phyloP scores from a whole-genome alignment of 2,797 vertebrate genomes.

The Acipenser oxyrinchus region DNA sequence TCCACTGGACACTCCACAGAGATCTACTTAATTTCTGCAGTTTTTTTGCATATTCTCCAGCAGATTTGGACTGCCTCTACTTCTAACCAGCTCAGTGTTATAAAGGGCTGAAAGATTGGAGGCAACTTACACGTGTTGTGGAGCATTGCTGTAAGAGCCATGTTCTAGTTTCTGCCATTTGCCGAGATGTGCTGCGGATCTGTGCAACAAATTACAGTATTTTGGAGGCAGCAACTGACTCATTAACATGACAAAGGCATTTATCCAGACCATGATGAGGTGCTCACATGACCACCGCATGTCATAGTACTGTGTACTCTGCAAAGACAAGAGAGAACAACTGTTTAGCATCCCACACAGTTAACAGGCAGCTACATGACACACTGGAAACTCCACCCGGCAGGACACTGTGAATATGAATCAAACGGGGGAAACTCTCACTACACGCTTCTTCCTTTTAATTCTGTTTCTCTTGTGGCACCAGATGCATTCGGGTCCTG shows the following conservation, averaged over 20 bases:
- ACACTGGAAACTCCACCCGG: no score
- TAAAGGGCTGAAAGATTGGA: no score
- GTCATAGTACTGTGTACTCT: constrained; percentile 99
- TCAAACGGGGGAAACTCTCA: no score
- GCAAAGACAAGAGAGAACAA: constrained; percentile 18
- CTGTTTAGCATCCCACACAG: no score
- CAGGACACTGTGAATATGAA: no score
- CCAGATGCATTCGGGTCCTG: no score
- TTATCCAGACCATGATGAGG: constrained; percentile 99
- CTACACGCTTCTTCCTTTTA: no score
- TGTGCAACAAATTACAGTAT: constrained; percentile 93
- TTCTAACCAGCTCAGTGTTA: background rate
- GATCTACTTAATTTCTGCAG: constrained; percentile 21
- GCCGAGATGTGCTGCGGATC: constrained; percentile 88
- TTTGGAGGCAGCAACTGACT: constrained; percentile 91
- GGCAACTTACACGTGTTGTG: constrained; percentile 88
- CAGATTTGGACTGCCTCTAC: no score
- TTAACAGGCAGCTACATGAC: no score
- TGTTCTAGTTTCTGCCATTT: constrained; percentile 96
- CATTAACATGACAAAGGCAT: constrained; percentile 97
- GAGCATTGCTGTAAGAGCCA: constrained; percentile 90
- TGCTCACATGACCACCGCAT: constrained; percentile 99
- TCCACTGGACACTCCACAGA: no score
- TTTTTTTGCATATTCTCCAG: no score
- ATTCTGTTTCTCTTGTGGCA: no score